These are phyloP conservation scores for Bimastos eiseni DNA, from an alignment of 2,888 invertebrate genomes.

Conservation along the genomic window DNA sequence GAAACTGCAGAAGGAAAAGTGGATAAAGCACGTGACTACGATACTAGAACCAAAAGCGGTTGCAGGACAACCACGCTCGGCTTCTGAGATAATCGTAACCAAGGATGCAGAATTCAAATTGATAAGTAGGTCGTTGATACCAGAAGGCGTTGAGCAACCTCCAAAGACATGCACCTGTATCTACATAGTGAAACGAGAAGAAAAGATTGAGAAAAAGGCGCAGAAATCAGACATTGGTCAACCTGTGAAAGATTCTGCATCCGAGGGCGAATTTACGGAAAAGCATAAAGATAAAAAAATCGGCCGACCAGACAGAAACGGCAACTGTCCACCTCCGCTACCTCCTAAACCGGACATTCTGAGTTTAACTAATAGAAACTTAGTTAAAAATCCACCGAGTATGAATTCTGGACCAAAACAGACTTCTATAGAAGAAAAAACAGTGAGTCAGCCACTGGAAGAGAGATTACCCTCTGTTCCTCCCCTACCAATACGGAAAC, in stretches of 20 bases:
- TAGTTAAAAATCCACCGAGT: neutral
- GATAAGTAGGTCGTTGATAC: neutral
- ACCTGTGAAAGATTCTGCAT: neutral
- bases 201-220: neutral
- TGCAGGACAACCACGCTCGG: neutral
- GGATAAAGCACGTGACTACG: conserved; percentile 42
- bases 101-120: conserved; percentile 41
- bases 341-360: conserved; percentile 46
- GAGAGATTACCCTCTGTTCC: neutral
- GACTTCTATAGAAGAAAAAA: neutral
- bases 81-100: conserved; percentile 1
- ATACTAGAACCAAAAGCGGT: conserved; percentile 2
- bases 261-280: neutral
- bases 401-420: neutral
- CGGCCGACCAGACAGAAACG: neutral
- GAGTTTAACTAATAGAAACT: neutral
- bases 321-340: conserved; percentile 43
- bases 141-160: conserved; percentile 37
- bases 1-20: conserved; percentile 35
- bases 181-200: conserved; percentile 41
- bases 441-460: neutral
- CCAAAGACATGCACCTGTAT: conserved; percentile 37
- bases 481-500: neutral
- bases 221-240: neutral
- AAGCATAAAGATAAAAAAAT: neutral